phyloP scores from a whole-genome alignment of 2,888 invertebrate genomes.

The Melanostoma scalare region DNA sequence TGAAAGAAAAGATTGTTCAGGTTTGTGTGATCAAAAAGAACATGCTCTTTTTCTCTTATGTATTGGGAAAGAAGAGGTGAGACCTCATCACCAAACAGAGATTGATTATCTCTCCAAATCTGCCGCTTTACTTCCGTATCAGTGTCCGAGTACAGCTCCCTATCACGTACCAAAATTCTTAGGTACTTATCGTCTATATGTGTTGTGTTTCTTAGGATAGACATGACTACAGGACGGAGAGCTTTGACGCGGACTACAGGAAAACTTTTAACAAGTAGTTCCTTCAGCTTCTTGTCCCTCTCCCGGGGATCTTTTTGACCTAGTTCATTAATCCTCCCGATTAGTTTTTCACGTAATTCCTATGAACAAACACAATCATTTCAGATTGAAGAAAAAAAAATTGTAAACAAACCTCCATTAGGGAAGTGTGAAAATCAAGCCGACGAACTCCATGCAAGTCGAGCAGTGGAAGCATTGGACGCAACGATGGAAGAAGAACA shows the following conservation, averaged over 20 bases:
- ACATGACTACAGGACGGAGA: slow-evolving; percentile 96
- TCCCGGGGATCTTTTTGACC: slow-evolving; percentile 83
- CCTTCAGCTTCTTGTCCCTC: slow-evolving; percentile 92
- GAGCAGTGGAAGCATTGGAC: slow-evolving; percentile 96
- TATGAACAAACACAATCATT: slow-evolving; percentile 27
- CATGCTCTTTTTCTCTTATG: slow-evolving; percentile 95
- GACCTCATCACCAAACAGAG: slow-evolving; percentile 97
- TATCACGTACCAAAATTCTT: slow-evolving; percentile 89
- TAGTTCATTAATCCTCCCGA: slow-evolving; percentile 92
- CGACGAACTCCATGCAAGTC: slow-evolving; percentile 96
- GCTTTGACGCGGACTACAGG: slow-evolving; percentile 95
- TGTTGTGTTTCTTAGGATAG: slow-evolving; percentile 94
- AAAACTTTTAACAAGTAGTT: slow-evolving; percentile 95
- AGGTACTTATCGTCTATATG: slow-evolving; percentile 96
- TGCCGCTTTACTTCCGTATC: slow-evolving; percentile 98
- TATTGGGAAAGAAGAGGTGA: slow-evolving; percentile 96
- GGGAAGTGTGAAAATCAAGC: slow-evolving; percentile 96
- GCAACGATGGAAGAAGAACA: slow-evolving; percentile 93
- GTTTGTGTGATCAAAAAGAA: slow-evolving; percentile 94
- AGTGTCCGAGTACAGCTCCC: slow-evolving; percentile 95
- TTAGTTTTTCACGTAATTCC: slow-evolving; percentile 87
- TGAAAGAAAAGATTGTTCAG: slow-evolving; percentile 93
- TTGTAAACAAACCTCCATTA: slow-evolving; percentile 85
- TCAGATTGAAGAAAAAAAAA: not conserved
- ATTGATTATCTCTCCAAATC: slow-evolving; percentile 99